Evolutionary conservation across 2,888 invertebrate species (phyloP).

Genomic region (Microdon myrmicae): DNA sequence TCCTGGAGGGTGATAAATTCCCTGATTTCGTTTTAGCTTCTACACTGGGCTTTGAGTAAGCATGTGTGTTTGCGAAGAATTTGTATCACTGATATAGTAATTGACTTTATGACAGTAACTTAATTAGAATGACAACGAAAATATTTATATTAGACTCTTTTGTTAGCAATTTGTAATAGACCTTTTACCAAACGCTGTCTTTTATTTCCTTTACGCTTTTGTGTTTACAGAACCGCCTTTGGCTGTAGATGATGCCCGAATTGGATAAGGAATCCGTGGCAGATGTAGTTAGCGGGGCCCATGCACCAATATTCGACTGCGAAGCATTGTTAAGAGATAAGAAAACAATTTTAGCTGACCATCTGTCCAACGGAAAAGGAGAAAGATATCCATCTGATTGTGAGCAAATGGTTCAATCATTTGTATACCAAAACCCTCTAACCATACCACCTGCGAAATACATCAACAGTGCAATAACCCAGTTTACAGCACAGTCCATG

Average conservation of each 20-base stretch:
- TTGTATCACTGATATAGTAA: slow-evolving; percentile 1
- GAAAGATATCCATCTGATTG: slow-evolving; percentile 47
- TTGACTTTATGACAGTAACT: too few species aligned
- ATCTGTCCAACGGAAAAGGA: slow-evolving; percentile 42
- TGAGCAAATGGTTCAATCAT: slow-evolving; percentile 56
- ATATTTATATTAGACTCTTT: too few species aligned
- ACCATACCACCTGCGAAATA: slow-evolving; percentile 60
- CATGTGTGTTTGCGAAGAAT: slow-evolving; percentile 5
- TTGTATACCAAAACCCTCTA: slow-evolving; percentile 63
- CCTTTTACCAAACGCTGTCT: too few species aligned
- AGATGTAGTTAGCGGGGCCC: slow-evolving; percentile 64
- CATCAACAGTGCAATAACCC: slow-evolving; percentile 28
- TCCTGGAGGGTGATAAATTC: slow-evolving; percentile 47
- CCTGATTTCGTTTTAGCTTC: slow-evolving; percentile 31
- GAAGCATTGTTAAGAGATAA: slow-evolving; percentile 55
- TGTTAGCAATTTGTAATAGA: too few species aligned
- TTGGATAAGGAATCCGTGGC: slow-evolving; percentile 63
- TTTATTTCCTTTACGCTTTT: background rate
- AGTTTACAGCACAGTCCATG: slow-evolving; percentile 32
- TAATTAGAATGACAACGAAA: too few species aligned
- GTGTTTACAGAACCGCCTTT: slow-evolving; percentile 16
- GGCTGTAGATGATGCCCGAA: slow-evolving; percentile 65
- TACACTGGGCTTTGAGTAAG: background rate
- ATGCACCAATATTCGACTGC: slow-evolving; percentile 60
- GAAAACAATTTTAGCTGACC: slow-evolving; percentile 46